Conservation (phyloP, 2,797 vertebrate genomes). For the Micrastur ruficollis region DNA sequence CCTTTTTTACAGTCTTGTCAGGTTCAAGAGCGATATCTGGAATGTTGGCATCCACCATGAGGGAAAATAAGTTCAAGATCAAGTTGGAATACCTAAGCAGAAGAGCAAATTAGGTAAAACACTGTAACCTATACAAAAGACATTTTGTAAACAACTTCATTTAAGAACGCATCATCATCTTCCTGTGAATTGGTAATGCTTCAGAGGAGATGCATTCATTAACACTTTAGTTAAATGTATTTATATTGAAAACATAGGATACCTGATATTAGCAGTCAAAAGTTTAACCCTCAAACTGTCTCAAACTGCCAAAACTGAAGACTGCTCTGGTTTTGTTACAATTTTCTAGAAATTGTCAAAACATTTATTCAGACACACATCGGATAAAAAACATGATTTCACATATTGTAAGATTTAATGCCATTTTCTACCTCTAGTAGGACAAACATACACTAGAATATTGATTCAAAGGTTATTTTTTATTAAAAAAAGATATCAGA, state of each 20-base stretch:
- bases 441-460: neutral
- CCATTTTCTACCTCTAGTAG: neutral
- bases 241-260: neutral
- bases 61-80: constrained; percentile 97
- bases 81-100: constrained; percentile 92
- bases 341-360: neutral
- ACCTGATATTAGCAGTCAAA: neutral
- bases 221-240: neutral
- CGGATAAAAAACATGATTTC: neutral
- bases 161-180: neutral
- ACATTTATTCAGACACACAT: neutral
- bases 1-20: constrained; percentile 98
- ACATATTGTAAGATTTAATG: neutral
- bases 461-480: neutral
- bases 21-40: constrained; percentile 98
- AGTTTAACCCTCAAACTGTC: neutral
- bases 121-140: neutral
- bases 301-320: neutral
- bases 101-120: neutral
- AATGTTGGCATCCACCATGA: constrained; percentile 99
- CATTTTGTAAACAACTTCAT: neutral
- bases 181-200: neutral
- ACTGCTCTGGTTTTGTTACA: neutral
- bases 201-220: neutral
- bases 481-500: neutral